Base-by-base conservation (phyloP, 2,888 invertebrate species). In the Chrysina gloriosa region DNA sequence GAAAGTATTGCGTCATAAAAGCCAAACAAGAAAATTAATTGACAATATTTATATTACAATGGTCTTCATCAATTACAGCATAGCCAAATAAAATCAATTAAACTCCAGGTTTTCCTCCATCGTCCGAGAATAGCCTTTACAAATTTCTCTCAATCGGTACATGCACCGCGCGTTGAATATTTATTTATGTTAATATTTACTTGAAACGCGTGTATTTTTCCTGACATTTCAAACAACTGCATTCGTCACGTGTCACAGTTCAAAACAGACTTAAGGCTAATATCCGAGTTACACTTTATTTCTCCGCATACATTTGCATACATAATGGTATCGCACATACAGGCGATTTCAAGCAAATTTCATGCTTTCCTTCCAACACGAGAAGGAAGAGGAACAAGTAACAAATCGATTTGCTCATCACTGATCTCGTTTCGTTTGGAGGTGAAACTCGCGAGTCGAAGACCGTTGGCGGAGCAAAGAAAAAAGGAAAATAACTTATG, bases 291-390 rank as follows among this genome's bases (percentile, higher is more conserved):
- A 52, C 52, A 52, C n/a, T 31, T 52, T 67, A 70, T 71, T 70
- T 65, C 69, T 72, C 68, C 71, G 74, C 73, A 75, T 75, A 73
- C 71, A 75, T 75, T 75, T 75, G 71, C 74, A 75, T 75, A 2
- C 72, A 75, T 75, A 70, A 72, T 70, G 66, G 70, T 67, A 45
- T 70, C 70, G 71, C 72, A 69, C 69, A 67, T 66, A 71, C 68
- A 68, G 70, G 65, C 69, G 71, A 71, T 71, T 68, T 71, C 69
- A 71, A 36, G 71, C 74, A 75, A 73, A 2, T 73, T 73, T 75
- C 69, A 72, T 70, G 66, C 71, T 67, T 21, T 70, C 70, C 70
- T 72, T 69, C 69, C 66, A 67, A 71, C 68, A 68, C 70, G 65
- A 68, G 71, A 71, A 11, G n/a, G 9, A 9, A 36, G 36, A 36